phyloP scores from a whole-genome alignment of 2,888 invertebrate genomes.

The Orthonevra nobilis region DNA sequence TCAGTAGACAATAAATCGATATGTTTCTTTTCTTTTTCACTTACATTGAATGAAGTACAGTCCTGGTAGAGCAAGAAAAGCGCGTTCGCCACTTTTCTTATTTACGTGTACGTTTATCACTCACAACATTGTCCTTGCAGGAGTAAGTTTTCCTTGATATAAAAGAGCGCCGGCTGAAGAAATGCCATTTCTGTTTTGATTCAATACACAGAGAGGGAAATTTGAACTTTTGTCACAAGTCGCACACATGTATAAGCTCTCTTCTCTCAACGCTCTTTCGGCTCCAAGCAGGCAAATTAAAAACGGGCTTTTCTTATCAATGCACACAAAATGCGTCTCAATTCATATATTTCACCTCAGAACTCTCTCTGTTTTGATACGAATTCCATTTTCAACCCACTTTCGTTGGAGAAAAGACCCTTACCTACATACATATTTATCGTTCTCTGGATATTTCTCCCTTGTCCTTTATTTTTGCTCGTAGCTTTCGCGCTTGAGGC shows the following conservation, averaged over 20 bases:
- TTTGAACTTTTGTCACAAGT: slow-evolving; percentile 24
- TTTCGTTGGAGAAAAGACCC: slow-evolving; percentile 47
- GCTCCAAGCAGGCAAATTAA: not conserved
- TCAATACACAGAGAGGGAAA: slow-evolving; percentile 10
- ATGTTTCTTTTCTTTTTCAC: slow-evolving; percentile 46
- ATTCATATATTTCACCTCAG: not conserved
- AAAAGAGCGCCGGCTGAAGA: slow-evolving; percentile 60
- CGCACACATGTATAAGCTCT: slow-evolving; percentile 31
- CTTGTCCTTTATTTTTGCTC: slow-evolving; percentile 47
- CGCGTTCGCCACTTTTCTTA: slow-evolving; percentile 42
- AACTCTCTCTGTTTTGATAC: slow-evolving; percentile 66
- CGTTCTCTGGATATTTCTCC: slow-evolving; percentile 26
- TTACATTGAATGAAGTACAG: slow-evolving; percentile 58
- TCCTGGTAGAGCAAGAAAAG: slow-evolving; percentile 59
- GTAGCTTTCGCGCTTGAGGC: slow-evolving; percentile 36
- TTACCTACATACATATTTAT: too few relatives aligned
- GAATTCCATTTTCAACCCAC: slow-evolving; percentile 38
- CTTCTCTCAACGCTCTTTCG: slow-evolving; percentile 18
- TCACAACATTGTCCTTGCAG: slow-evolving; percentile 66
- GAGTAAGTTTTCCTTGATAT: slow-evolving; percentile 57
- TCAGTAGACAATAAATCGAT: slow-evolving; percentile 52
- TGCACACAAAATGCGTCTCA: slow-evolving; percentile 48
- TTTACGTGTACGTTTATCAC: slow-evolving; percentile 50
- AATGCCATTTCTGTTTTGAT: slow-evolving; percentile 4
- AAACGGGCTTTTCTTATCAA: slow-evolving; percentile 47